Evolutionary conservation across 1,140 invertebrate genomes (phyloP), one percentile per base, ranked within the genome.

Genomic region (Heliconius nattereri): DNA sequence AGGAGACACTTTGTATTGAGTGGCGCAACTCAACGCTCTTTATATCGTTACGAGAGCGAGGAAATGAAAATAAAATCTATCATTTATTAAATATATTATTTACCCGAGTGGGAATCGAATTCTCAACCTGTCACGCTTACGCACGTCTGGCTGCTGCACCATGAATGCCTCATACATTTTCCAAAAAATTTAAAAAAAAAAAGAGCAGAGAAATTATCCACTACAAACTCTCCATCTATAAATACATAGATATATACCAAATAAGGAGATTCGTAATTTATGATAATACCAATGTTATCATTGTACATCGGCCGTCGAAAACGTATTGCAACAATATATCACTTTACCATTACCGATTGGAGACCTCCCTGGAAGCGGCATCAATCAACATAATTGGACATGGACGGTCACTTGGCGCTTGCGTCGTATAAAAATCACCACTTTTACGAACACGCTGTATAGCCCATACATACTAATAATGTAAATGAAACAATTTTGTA

Each of bases 321-420:
- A 79, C 23, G 66, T 76, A 76, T 80, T 66, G 74, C 75, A 54
- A 73, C 71, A 76, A 80, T 80, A 73, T 54, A 80, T 80, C 75
- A 80, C 79, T 73, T 72, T 76, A 35, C 16, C 29, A 60, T 77
- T 80, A 76, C 77, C 57, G 16, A 66, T 73, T 73, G 66, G 78
- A 75, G 84, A 79, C 84, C 81, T 84, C 82, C 83, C 81, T 71
- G 77, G 73, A 81, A 78, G 76, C 57, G 57, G 74, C 80, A 86
- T 85, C 84, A 84, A 84, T 86, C 85, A 86, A 86, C 78, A 78
- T 84, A 81, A 86, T 85, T 82, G 83, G 82, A 81, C 76, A 85
- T 80, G 81, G 79, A 74, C 84, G 77, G 76, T 80, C 83, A 73
- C 75, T 80, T 71, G 79, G 78, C 70, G 80, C 75, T 79, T 79